Percentiles rank a stretch among this genome's conserved stretches.
phyloP scores from a whole-genome alignment of 2,888 invertebrate genomes.

The Ceriagrion tenellum region DNA sequence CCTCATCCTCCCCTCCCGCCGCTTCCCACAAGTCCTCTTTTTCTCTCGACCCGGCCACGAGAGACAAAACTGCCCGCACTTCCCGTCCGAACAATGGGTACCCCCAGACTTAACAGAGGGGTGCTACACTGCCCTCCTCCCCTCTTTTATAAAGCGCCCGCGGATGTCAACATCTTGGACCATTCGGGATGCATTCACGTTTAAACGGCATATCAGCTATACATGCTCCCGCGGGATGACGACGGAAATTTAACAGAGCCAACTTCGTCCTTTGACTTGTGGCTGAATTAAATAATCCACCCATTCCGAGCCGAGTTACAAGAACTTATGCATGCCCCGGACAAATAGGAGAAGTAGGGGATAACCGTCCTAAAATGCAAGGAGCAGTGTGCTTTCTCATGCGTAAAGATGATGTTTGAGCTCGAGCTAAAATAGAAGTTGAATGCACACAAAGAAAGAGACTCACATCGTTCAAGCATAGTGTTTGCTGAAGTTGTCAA shows the following conservation, averaged over 20 bases:
- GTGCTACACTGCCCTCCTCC: not conserved
- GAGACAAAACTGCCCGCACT: not conserved
- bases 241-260: not conserved
- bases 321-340: not conserved
- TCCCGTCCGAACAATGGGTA: constrained; percentile 35
- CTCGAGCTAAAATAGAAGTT: too few relatives aligned
- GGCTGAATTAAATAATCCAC: not conserved
- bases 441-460: too few relatives aligned
- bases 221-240: not conserved
- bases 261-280: not conserved
- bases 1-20: not conserved
- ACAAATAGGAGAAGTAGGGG: too few relatives aligned
- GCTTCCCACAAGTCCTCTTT: not conserved
- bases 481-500: too few relatives aligned
- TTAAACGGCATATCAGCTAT: not conserved
- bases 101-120: not conserved
- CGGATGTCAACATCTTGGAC: constrained; percentile 16
- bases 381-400: too few relatives aligned
- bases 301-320: not conserved
- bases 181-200: not conserved
- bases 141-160: not conserved
- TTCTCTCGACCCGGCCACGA: not conserved
- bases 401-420: too few relatives aligned
- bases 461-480: too few relatives aligned
- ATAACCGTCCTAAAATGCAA: too few relatives aligned